Conservation (phyloP, 2,797 vertebrate genomes). For the Stomatorhinus walkeri region DNA sequence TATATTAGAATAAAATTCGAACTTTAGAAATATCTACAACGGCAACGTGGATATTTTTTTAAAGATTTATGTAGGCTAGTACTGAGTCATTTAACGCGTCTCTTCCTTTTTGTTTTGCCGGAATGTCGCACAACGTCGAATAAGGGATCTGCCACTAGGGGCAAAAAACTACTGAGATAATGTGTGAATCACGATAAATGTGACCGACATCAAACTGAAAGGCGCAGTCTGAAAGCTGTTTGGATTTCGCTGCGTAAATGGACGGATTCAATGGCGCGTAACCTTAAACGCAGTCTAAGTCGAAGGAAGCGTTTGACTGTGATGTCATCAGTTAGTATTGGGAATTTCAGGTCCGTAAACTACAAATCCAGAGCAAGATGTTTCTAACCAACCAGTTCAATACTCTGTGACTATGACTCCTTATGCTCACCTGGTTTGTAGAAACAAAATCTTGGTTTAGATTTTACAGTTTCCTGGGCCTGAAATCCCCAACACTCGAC, state of each 20-base stretch:
- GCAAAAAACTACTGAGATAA: not conserved
- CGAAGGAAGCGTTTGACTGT: not conserved
- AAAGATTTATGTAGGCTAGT: not conserved
- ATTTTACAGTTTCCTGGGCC: not conserved
- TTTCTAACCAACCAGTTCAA: not conserved
- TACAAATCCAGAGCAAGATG: not conserved
- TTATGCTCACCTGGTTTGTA: not conserved
- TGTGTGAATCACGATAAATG: not conserved
- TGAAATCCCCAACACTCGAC: not conserved
- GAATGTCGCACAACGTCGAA: not conserved
- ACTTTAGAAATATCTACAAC: not conserved
- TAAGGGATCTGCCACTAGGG: not conserved
- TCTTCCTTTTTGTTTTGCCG: not conserved
- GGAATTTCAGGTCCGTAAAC: not conserved
- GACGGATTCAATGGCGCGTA: not conserved
- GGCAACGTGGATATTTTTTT: not conserved
- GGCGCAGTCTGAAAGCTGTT: not conserved
- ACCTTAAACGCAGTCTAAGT: not conserved
- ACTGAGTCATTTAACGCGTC: not conserved
- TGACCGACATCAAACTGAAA: not conserved
- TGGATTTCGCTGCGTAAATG: not conserved
- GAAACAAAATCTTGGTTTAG: not conserved
- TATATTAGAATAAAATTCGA: not conserved
- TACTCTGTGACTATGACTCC: not conserved
- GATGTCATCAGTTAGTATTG: not conserved